Conservation (phyloP, 2,113 vertebrate species). For the Tragelaphus scriptus region DNA sequence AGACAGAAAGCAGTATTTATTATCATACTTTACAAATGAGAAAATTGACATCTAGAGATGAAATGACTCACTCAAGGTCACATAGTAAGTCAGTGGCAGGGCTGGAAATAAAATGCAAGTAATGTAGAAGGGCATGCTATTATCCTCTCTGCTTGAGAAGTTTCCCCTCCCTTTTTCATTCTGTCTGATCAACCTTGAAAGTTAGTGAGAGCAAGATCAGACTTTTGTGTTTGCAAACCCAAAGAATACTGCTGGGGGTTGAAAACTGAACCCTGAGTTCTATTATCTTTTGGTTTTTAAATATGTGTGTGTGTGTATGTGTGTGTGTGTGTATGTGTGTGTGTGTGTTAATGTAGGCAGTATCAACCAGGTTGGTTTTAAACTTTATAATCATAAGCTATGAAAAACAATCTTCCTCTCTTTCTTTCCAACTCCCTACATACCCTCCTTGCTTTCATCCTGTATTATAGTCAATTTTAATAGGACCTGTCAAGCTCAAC, state of each 20-base stretch:
- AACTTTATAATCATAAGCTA: constrained; percentile 8
- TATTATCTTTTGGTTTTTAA: constrained; percentile 16
- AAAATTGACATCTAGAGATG: constrained; percentile 53
- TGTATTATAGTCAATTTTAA: not conserved
- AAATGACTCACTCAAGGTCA: constrained; percentile 69
- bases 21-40: constrained; percentile 54
- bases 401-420: not conserved
- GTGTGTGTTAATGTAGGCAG: not conserved
- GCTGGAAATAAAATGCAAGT: constrained; percentile 60
- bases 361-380: not conserved
- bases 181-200: constrained; percentile 66
- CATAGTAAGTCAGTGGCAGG: constrained; percentile 32
- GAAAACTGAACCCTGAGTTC: not conserved
- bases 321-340: not conserved
- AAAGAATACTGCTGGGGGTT: not conserved
- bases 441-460: not conserved
- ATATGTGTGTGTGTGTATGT: not conserved
- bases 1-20: constrained; percentile 61
- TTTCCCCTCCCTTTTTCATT: constrained; percentile 56
- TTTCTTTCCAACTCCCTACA: not conserved
- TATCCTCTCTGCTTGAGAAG: constrained; percentile 61
- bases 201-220: constrained; percentile 49
- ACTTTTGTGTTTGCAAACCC: constrained; percentile 23
- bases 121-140: constrained; percentile 36
- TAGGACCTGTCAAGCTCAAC: not conserved